A percentile compares a stretch with the other conserved stretches of the same genome.
phyloP scores from a whole-genome alignment of 2,888 invertebrate species.

The Nezara viridula region DNA sequence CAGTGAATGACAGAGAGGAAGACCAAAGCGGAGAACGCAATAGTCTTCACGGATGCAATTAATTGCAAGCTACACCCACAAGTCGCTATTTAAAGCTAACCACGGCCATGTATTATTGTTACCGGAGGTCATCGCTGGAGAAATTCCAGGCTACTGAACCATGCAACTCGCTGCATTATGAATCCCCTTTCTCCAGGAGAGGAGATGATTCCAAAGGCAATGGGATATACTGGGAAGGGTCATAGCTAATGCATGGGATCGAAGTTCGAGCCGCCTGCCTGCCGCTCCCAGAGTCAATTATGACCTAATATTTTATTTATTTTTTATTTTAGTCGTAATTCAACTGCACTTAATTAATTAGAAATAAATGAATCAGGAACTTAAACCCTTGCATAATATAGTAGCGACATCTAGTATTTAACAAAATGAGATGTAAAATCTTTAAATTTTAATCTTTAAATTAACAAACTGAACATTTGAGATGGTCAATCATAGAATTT shows the following conservation, averaged over 20 bases:
- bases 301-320: not conserved
- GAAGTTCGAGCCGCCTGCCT: not conserved
- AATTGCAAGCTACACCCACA: not conserved
- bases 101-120: not conserved
- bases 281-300: not conserved
- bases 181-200: conserved; percentile 4
- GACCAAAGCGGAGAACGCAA: not conserved
- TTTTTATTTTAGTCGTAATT: not conserved
- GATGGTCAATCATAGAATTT: too few species aligned
- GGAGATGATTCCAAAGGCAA: conserved; percentile 12
- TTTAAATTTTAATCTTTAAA: too few species aligned
- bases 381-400: not conserved
- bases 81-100: conserved; percentile 12
- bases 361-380: not conserved
- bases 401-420: too few species aligned
- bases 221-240: conserved; percentile 22
- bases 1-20: not conserved
- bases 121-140: not conserved
- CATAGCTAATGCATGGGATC: not conserved
- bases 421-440: too few species aligned
- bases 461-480: too few species aligned
- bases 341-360: not conserved
- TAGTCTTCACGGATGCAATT: conserved; percentile 19
- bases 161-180: not conserved
- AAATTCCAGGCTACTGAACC: not conserved